phyloP scores from a whole-genome alignment of 1,140 invertebrate genomes.

The Panagrolaimus sp. region DNA sequence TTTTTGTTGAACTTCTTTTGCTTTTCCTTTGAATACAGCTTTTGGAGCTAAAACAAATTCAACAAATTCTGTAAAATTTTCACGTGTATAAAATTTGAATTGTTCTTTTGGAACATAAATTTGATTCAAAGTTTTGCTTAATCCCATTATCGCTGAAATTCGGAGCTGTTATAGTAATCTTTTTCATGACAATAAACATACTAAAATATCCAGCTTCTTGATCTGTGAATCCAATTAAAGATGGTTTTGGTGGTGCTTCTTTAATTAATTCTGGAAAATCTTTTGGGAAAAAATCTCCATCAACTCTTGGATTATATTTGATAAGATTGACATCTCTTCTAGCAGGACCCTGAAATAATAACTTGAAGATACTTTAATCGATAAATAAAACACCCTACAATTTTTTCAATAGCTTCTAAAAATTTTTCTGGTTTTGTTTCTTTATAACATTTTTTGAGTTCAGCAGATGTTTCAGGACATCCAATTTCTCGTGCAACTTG shows the following conservation, averaged over 20 bases:
- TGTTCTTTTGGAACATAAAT: background rate
- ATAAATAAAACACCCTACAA: too few species aligned
- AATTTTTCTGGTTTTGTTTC: conserved; percentile 11
- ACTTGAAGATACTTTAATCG: background rate
- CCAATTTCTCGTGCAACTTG: background rate
- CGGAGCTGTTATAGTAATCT: background rate
- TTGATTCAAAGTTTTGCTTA: background rate
- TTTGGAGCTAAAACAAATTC: conserved; percentile 2
- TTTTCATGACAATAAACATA: conserved; percentile 13
- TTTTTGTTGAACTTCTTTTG: conserved; percentile 13
- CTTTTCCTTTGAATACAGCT: background rate
- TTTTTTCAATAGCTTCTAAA: background rate
- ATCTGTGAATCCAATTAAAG: conserved; percentile 16
- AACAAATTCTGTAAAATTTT: background rate
- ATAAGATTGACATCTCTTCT: background rate
- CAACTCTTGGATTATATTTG: conserved; percentile 23
- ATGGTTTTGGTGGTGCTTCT: conserved; percentile 16
- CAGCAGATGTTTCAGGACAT: background rate
- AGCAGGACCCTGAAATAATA: background rate
- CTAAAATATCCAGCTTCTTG: conserved; percentile 29
- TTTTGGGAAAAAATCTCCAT: conserved; percentile 30
- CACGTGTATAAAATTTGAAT: background rate
- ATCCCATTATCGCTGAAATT: background rate
- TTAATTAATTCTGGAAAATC: conserved; percentile 11
- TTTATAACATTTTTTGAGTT: conserved; percentile 5